Conservation (phyloP, 1,140 invertebrate genomes). For the Atopsyche davidsoni region DNA sequence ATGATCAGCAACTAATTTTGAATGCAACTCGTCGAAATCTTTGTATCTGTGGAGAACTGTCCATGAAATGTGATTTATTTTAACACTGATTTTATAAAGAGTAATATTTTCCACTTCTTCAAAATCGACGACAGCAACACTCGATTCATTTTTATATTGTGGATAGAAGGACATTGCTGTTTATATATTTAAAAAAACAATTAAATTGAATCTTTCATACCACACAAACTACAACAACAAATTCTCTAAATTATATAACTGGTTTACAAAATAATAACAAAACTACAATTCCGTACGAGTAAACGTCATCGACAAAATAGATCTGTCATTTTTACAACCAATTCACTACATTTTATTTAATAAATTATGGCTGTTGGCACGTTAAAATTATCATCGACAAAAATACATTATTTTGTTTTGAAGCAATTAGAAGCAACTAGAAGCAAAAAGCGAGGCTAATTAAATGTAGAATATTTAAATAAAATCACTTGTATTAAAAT, state of each 20-base stretch:
- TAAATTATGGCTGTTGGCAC: no score
- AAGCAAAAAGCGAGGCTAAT: no score
- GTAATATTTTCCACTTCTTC: conserved; percentile 44
- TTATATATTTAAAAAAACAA: no score
- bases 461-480: no score
- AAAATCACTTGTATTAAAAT: no score
- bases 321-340: conserved; percentile 10
- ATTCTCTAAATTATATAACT: conserved; percentile 15
- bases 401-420: no score
- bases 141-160: conserved; percentile 38
- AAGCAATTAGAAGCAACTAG: no score
- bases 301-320: conserved; percentile 12
- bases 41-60: conserved; percentile 77
- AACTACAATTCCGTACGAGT: no score
- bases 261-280: conserved; percentile 10
- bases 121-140: conserved; percentile 39
- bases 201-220: no score
- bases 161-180: conserved; percentile 27
- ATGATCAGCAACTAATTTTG: conserved; percentile 69
- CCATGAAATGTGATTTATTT: conserved; percentile 61
- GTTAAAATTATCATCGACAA: no score
- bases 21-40: conserved; percentile 83
- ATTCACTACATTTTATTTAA: no score
- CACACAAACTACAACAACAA: not conserved
- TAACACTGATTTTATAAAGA: conserved; percentile 45